Percentiles rank a stretch among this genome's conserved stretches.
Conservation (phyloP, 2,113 vertebrate genomes). For the Sorex fumeus region DNA sequence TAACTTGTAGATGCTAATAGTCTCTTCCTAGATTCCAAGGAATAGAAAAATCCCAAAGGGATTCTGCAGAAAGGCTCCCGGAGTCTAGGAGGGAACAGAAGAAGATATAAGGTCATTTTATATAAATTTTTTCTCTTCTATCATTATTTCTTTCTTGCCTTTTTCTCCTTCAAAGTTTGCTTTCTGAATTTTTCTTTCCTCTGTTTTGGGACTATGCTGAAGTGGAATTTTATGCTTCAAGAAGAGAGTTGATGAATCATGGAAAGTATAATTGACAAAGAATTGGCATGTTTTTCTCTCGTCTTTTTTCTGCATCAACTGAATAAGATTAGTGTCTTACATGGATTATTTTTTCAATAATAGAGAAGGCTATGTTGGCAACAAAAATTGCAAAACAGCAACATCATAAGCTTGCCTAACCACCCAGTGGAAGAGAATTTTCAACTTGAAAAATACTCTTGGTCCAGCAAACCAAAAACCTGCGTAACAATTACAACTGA, state of each 20-base stretch:
- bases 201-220: constrained; percentile 37
- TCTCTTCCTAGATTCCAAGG: background rate
- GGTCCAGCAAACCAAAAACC: constrained; percentile 68
- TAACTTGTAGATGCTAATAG: background rate
- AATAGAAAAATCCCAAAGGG: background rate
- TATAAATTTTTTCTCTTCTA: background rate
- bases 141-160: background rate
- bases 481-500: constrained; percentile 70
- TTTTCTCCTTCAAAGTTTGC: constrained; percentile 61
- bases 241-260: constrained; percentile 83
- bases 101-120: background rate
- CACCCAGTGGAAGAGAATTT: constrained; percentile 77
- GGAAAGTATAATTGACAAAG: constrained; percentile 85
- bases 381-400: constrained; percentile 80
- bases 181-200: constrained; percentile 61
- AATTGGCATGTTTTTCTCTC: constrained; percentile 75
- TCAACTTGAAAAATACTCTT: constrained; percentile 79
- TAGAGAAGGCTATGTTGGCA: constrained; percentile 78
- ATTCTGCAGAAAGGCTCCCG: background rate
- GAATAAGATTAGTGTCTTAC: constrained; percentile 83
- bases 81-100: background rate
- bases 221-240: constrained; percentile 74
- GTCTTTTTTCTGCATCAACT: constrained; percentile 79
- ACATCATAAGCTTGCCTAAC: constrained; percentile 75
- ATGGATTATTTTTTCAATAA: constrained; percentile 78